phyloP scores from a whole-genome alignment of 2,113 vertebrate genomes.

The Anarhynchus alexandrinus region DNA sequence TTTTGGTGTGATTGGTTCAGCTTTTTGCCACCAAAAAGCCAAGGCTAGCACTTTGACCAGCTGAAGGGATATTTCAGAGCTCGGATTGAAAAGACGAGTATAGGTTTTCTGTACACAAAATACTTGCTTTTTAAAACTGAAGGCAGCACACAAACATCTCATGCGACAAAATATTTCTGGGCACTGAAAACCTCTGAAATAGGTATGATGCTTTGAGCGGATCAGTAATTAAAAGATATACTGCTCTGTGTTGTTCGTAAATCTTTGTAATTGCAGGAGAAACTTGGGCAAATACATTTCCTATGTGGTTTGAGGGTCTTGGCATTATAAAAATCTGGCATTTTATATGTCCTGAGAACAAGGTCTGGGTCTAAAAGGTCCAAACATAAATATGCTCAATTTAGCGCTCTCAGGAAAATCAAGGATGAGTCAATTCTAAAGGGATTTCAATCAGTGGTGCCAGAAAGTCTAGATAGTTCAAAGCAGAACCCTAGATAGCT shows the following conservation, averaged over 20 bases:
- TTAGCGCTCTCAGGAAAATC: neutral
- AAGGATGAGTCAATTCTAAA: neutral
- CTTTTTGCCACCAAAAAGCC: neutral
- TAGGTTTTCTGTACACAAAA: neutral
- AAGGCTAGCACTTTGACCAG: neutral
- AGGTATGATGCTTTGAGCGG: neutral
- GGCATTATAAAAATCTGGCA: neutral
- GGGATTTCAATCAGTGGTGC: neutral
- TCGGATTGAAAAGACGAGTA: neutral
- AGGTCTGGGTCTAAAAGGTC: neutral
- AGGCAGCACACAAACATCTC: neutral
- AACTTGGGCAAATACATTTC: neutral
- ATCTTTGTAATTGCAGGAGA: neutral
- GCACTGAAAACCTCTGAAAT: neutral
- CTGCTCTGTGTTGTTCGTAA: neutral
- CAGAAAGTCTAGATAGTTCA: neutral
- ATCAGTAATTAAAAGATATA: neutral
- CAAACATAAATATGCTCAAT: neutral
- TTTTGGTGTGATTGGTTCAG: neutral
- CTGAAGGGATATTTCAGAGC: neutral
- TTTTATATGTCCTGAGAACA: neutral
- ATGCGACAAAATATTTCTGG: neutral
- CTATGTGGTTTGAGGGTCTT: neutral
- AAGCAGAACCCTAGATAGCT: neutral
- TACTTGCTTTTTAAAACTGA: neutral